Conservation (phyloP, 2,113 vertebrate genomes). For the Ascaphus truei region DNA sequence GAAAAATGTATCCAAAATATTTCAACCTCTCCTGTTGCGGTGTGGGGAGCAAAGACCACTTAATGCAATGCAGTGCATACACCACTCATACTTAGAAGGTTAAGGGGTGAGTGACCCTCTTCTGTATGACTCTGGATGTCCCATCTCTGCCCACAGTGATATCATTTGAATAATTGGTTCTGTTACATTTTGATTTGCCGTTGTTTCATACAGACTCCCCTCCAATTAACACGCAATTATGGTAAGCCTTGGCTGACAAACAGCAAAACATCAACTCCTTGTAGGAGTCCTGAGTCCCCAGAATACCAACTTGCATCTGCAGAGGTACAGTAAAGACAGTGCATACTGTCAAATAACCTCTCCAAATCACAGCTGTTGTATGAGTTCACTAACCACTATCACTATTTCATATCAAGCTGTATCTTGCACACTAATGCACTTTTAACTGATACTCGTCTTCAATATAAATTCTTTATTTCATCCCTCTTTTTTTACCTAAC, state of each 20-base stretch:
- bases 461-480: not conserved
- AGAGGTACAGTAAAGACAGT: slow-evolving; percentile 87
- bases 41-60: too few relatives aligned
- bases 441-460: slow-evolving; percentile 34
- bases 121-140: slow-evolving; percentile 41
- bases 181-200: slow-evolving; percentile 79
- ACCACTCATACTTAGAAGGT: too few relatives aligned
- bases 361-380: slow-evolving; percentile 44
- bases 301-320: slow-evolving; percentile 86
- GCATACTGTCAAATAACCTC: slow-evolving; percentile 47
- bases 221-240: slow-evolving; percentile 98
- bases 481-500: not conserved
- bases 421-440: slow-evolving; percentile 36
- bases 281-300: slow-evolving; percentile 92
- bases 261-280: slow-evolving; percentile 95
- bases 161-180: slow-evolving; percentile 44
- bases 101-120: not conserved
- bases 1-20: too few relatives aligned
- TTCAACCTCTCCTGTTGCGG: too few relatives aligned
- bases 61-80: too few relatives aligned
- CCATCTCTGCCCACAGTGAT: slow-evolving; percentile 33
- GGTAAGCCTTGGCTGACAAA: slow-evolving; percentile 99
- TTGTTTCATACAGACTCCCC: slow-evolving; percentile 95
- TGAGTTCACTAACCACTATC: slow-evolving; percentile 55
- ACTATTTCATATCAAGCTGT: slow-evolving; percentile 35